phyloP scores from a whole-genome alignment of 2,797 vertebrate genomes.

The Spinus pinus region DNA sequence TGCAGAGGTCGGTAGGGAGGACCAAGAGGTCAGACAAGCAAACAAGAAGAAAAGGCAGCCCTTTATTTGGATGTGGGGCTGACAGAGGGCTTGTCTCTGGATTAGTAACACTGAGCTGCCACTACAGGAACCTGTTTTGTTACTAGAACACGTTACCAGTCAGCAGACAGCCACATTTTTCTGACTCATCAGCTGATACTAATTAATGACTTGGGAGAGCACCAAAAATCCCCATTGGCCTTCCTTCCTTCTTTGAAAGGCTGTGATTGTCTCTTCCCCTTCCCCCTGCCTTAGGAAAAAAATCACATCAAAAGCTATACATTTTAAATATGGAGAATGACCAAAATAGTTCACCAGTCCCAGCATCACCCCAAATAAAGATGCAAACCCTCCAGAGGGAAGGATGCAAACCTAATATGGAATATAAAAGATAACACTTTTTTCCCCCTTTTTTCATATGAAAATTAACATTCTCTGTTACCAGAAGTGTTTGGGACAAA shows the following conservation, averaged over 20 bases:
- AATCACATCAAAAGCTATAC: neutral
- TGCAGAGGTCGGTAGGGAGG: neutral
- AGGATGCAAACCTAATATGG: neutral
- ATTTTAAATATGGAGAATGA: neutral
- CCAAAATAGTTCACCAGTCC: neutral
- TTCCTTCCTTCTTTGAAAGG: slow-evolving; percentile 12
- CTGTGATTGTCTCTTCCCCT: neutral
- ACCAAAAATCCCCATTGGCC: neutral
- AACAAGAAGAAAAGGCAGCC: neutral
- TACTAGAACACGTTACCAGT: neutral
- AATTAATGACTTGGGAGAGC: slow-evolving; percentile 37
- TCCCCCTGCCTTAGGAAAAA: neutral
- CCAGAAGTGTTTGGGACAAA: neutral
- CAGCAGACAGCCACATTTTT: slow-evolving; percentile 41
- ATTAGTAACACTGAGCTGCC: neutral
- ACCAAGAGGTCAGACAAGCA: neutral
- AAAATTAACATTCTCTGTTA: neutral
- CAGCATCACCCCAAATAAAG: neutral
- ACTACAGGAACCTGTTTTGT: slow-evolving; percentile 12
- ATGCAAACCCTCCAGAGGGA: neutral
- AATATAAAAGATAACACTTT: neutral
- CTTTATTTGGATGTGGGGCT: slow-evolving; percentile 3
- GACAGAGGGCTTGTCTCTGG: neutral
- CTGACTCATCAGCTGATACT: slow-evolving; percentile 40
- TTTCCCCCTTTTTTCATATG: accelerated